These are phyloP conservation scores for Eulemur rufifrons DNA, from an alignment of 2,113 vertebrate genomes.

Conservation along the genomic window DNA sequence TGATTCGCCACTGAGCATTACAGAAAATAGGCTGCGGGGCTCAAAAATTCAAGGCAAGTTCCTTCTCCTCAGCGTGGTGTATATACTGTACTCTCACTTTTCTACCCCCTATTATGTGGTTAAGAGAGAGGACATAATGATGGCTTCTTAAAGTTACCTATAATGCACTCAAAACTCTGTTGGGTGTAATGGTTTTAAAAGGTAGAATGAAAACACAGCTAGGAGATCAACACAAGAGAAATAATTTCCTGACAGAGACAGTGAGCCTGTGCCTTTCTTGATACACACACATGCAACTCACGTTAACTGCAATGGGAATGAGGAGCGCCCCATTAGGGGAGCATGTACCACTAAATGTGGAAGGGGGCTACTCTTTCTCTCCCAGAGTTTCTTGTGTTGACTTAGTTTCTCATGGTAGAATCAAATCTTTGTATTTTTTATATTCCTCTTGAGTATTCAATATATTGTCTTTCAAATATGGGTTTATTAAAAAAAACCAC, in stretches of 20 bases:
- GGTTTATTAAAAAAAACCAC: not conserved
- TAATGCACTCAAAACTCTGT: conserved; percentile 77
- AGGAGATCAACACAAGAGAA: conserved; percentile 77
- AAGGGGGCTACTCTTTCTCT: conserved; percentile 11
- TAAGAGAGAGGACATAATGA: conserved; percentile 81
- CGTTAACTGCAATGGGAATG: conserved; percentile 67
- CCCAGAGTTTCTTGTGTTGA: conserved; percentile 32
- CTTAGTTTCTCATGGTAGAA: conserved; percentile 43
- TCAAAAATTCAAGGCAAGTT: conserved; percentile 82
- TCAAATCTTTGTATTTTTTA: not conserved
- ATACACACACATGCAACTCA: not conserved
- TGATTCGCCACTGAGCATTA: conserved; percentile 80
- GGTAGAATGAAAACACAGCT: conserved; percentile 74
- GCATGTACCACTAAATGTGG: not conserved
- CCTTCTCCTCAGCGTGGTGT: conserved; percentile 65
- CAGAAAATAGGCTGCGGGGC: conserved; percentile 82
- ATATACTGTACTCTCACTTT: conserved; percentile 73
- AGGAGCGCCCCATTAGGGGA: conserved; percentile 31
- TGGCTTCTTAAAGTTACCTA: conserved; percentile 70
- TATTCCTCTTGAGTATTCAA: not conserved
- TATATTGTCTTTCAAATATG: conserved; percentile 3
- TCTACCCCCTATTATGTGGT: conserved; percentile 77
- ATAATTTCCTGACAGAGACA: conserved; percentile 65
- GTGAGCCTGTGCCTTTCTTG: conserved; percentile 38
- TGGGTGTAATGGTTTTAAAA: conserved; percentile 78